A percentile compares a stretch with the other conserved stretches of the same genome.
Conservation (phyloP, 1,140 invertebrate species). For the Metopolophium dirhodum region DNA sequence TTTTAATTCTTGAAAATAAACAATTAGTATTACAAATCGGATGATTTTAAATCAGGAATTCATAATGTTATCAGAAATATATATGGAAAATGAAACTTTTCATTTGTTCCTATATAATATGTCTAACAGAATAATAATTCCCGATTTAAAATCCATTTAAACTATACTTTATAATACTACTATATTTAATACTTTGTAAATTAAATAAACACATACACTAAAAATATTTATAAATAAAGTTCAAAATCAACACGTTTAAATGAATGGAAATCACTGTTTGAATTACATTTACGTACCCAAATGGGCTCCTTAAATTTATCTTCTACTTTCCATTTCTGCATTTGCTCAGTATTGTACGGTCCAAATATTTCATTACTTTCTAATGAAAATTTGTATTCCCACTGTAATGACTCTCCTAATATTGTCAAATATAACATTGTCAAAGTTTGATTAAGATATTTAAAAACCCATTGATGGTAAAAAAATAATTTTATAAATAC, state of each 20-base stretch:
- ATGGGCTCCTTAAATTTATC: slow-evolving; percentile 87
- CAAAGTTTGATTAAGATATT: neutral
- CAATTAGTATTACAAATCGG: neutral
- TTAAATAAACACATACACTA: slow-evolving; percentile 24
- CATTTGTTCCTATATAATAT: neutral
- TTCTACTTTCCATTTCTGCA: slow-evolving; percentile 85
- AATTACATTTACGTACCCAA: slow-evolving; percentile 81
- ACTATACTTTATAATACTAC: neutral
- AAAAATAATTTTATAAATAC: neutral
- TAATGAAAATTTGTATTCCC: slow-evolving; percentile 92
- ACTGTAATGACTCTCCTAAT: slow-evolving; percentile 70
- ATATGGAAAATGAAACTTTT: neutral
- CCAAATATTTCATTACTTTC: slow-evolving; percentile 80
- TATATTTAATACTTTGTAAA: neutral
- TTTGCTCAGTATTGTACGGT: slow-evolving; percentile 83
- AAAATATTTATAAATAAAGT: slow-evolving; percentile 72
- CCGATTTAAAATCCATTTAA: neutral
- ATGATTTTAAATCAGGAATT: neutral
- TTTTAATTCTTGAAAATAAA: neutral
- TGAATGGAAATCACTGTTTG: slow-evolving; percentile 80
- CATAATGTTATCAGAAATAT: neutral
- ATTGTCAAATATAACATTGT: no score
- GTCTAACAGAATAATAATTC: neutral
- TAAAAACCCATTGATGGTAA: neutral
- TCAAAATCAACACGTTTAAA: slow-evolving; percentile 94